A percentile compares a stretch with the other conserved stretches of the same genome.
Conservation (phyloP, 2,113 vertebrate genomes). For the Pterocles orientalis region DNA sequence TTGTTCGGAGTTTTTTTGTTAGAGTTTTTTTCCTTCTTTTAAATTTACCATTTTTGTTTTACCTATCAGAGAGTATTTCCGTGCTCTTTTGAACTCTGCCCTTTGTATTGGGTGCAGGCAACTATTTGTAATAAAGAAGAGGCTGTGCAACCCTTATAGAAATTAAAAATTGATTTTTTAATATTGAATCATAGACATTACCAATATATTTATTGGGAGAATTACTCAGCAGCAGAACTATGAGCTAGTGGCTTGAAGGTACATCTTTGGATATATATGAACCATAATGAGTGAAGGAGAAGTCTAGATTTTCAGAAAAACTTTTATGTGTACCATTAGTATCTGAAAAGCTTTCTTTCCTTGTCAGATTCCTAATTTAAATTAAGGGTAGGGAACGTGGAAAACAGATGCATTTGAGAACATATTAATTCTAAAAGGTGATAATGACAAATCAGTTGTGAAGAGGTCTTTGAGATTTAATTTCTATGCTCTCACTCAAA, state of each 20-base stretch:
- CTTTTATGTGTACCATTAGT: background rate
- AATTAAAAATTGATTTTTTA: background rate
- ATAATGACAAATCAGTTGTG: background rate
- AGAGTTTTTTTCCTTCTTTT: background rate
- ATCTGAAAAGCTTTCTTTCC: background rate
- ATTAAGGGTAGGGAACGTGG: background rate
- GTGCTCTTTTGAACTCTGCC: background rate
- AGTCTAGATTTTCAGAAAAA: background rate
- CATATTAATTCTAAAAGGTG: background rate
- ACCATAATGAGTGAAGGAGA: background rate
- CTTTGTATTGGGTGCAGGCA: background rate
- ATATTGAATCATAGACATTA: background rate
- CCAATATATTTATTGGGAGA: background rate
- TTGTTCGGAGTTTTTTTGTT: accelerated
- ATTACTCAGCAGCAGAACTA: background rate
- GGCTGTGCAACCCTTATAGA: background rate
- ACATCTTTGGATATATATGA: background rate
- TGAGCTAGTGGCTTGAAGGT: background rate
- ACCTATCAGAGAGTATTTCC: background rate
- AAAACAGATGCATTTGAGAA: background rate
- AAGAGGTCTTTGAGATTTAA: background rate
- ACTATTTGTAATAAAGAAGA: background rate
- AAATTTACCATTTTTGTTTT: background rate
- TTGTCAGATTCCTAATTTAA: background rate
- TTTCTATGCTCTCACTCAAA: background rate